phyloP scores from a whole-genome alignment of 2,888 invertebrate genomes.

The Sceliomorpha sp. region DNA sequence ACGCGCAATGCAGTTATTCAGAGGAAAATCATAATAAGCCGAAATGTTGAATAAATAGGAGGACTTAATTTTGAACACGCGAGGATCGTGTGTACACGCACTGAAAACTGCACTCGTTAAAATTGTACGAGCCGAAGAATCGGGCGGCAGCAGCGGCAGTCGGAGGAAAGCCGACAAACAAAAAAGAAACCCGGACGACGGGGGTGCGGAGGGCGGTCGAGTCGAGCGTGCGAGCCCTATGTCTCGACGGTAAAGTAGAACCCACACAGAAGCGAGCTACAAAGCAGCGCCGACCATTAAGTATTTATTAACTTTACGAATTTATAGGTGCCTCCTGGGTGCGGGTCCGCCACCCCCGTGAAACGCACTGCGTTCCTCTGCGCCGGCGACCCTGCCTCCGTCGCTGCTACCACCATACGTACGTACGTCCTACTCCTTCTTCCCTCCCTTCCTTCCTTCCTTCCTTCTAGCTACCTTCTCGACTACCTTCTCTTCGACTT shows the following conservation, averaged over 20 bases:
- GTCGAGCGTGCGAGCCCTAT: constrained; percentile 41
- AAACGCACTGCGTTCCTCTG: constrained; percentile 54
- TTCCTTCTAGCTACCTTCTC: constrained; percentile 41
- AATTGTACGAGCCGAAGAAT: constrained; percentile 46
- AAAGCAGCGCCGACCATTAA: constrained; percentile 79
- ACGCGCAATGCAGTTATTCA: constrained; percentile 42
- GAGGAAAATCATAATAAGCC: constrained; percentile 28
- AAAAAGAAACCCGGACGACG: too few relatives aligned
- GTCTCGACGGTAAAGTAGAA: constrained; percentile 57
- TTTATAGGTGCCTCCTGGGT: constrained; percentile 79
- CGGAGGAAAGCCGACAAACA: constrained; percentile 46
- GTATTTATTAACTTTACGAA: constrained; percentile 80
- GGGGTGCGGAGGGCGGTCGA: too few relatives aligned
- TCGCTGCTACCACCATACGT: too few relatives aligned
- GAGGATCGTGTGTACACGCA: constrained; percentile 15
- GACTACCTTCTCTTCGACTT: constrained; percentile 58
- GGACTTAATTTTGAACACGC: constrained; percentile 28
- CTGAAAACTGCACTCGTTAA: constrained; percentile 27
- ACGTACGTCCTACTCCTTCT: constrained; percentile 42
- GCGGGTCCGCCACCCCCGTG: constrained; percentile 65
- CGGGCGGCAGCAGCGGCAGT: constrained; percentile 30
- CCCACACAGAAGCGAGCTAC: constrained; percentile 70
- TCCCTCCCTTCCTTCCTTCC: constrained; percentile 16
- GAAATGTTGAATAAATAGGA: constrained; percentile 39
- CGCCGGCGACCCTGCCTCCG: constrained; percentile 38